Conservation (phyloP, 2,888 invertebrate species). For the Synanthedon andrenaeformis region DNA sequence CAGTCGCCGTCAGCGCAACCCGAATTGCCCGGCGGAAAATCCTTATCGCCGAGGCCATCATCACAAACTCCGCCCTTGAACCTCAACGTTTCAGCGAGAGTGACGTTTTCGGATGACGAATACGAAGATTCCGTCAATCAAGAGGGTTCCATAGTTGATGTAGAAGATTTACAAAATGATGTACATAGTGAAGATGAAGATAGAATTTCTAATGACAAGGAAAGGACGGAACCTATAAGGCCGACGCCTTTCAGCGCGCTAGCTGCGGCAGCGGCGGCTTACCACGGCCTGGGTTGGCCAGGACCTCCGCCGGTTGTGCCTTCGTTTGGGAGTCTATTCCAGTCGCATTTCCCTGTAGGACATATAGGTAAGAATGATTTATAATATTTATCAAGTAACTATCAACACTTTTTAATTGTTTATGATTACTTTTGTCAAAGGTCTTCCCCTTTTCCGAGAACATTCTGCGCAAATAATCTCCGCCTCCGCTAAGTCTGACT, state of each 20-base stretch:
- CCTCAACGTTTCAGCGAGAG: slow-evolving; percentile 57
- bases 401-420: too few relatives aligned
- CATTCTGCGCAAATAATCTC: too few relatives aligned
- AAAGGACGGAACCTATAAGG: slow-evolving; percentile 73
- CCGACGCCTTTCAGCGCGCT: slow-evolving; percentile 83
- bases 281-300: slow-evolving; percentile 73
- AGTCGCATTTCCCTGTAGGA: slow-evolving; percentile 71
- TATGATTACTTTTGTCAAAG: too few relatives aligned
- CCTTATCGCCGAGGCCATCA: slow-evolving; percentile 44
- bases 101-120: slow-evolving; percentile 72
- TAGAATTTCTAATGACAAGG: slow-evolving; percentile 36
- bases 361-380: slow-evolving; percentile 43
- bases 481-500: too few relatives aligned
- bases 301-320: slow-evolving; percentile 69
- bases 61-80: slow-evolving; percentile 61
- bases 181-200: slow-evolving; percentile 59
- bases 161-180: slow-evolving; percentile 79
- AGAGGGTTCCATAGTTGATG: slow-evolving; percentile 79
- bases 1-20: slow-evolving; percentile 61
- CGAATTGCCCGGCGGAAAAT: slow-evolving; percentile 55
- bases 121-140: slow-evolving; percentile 79
- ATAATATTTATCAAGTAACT: too few relatives aligned
- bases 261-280: slow-evolving; percentile 78
- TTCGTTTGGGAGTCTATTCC: slow-evolving; percentile 76
- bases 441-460: too few relatives aligned